phyloP scores from a whole-genome alignment of 2,888 invertebrate species.

The Eumacrocentrus americanus region DNA sequence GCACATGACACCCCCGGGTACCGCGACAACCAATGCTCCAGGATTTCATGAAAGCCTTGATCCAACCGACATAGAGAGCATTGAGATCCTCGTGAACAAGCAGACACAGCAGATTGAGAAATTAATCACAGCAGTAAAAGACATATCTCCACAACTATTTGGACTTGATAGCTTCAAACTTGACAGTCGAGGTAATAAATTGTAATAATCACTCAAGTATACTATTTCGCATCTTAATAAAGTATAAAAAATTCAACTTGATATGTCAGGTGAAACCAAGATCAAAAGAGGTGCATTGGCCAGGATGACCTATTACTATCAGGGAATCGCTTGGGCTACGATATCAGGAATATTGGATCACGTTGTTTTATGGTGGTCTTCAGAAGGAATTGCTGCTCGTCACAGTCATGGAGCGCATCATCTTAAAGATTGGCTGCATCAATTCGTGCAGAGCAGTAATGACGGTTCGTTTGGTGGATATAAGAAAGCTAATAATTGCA shows the following conservation, averaged over 20 bases:
- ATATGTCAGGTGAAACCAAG: conserved; percentile 53
- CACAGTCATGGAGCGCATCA: conserved; percentile 54
- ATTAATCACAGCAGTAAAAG: conserved; percentile 67
- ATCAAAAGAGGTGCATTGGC: conserved; percentile 68
- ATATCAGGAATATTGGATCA: conserved; percentile 82
- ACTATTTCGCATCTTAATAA: no score
- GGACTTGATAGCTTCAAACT: conserved; percentile 68
- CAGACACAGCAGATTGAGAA: conserved; percentile 73
- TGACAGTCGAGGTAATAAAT: conserved; percentile 57
- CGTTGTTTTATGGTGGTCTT: conserved; percentile 83
- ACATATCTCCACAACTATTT: conserved; percentile 67
- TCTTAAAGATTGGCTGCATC: conserved; percentile 54
- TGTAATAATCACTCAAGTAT: no score
- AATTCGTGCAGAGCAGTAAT: conserved; percentile 50
- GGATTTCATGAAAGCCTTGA: conserved; percentile 54
- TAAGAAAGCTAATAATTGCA: no score
- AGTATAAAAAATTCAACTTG: no score
- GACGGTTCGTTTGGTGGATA: conserved; percentile 22
- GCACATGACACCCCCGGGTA: conserved; percentile 71
- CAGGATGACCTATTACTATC: conserved; percentile 74
- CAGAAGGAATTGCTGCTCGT: conserved; percentile 73
- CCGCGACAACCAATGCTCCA: conserved; percentile 42
- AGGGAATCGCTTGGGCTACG: conserved; percentile 80
- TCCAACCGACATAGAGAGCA: conserved; percentile 62
- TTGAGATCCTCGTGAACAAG: conserved; percentile 70